These are phyloP conservation scores for Sesamia nonagrioides DNA, from an alignment of 1,140 invertebrate species.

Conservation along the genomic window DNA sequence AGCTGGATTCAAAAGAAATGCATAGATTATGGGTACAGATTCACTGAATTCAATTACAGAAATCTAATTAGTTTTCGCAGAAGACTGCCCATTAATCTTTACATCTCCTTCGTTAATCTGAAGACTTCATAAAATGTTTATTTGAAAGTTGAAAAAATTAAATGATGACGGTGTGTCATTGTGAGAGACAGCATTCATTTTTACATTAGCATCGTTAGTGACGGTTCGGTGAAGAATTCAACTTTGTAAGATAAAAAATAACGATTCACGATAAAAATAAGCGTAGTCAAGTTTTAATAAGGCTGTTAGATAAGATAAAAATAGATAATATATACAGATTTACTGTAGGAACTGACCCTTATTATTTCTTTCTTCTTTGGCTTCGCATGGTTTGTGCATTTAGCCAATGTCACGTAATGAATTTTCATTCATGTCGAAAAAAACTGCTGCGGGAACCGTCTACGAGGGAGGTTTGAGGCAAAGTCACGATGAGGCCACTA, in stretches of 20 bases:
- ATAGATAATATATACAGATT: conserved; percentile 8
- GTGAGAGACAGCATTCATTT: conserved; percentile 14
- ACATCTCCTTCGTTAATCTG: conserved; percentile 1
- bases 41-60: background rate
- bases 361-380: too few relatives aligned
- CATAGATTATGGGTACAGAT: background rate
- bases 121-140: conserved; percentile 9
- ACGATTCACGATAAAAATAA: conserved; percentile 15
- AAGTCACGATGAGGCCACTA: too few relatives aligned
- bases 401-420: too few relatives aligned
- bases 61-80: background rate
- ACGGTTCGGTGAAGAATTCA: conserved; percentile 23
- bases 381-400: too few relatives aligned
- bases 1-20: background rate
- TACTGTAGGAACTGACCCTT: too few relatives aligned
- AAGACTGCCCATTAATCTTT: background rate
- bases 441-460: too few relatives aligned
- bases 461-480: too few relatives aligned
- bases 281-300: conserved; percentile 18
- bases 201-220: conserved; percentile 16
- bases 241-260: conserved; percentile 35
- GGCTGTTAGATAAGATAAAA: conserved; percentile 1
- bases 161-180: background rate
- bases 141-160: conserved; percentile 5
- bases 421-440: too few relatives aligned